Percentiles rank a stretch among this genome's conserved stretches.
phyloP scores from a whole-genome alignment of 2,113 vertebrate genomes.

The Ciconia stormi region DNA sequence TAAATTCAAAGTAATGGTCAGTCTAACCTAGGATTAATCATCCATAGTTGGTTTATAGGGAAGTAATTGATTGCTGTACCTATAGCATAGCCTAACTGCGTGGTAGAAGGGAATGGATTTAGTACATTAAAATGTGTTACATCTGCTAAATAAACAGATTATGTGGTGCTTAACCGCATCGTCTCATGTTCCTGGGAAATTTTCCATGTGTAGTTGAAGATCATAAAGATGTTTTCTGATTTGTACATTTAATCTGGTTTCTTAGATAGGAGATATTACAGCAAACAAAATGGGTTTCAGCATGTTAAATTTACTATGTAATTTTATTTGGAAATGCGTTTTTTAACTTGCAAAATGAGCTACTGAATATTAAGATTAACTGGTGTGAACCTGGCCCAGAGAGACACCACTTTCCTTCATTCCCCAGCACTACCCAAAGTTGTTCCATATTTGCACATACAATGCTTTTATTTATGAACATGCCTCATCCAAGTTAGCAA shows the following conservation, averaged over 20 bases:
- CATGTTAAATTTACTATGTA: not conserved
- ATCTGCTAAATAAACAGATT: not conserved
- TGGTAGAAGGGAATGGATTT: not conserved
- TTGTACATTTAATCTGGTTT: not conserved
- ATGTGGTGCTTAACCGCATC: not conserved
- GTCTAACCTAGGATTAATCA: not conserved
- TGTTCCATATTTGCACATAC: not conserved
- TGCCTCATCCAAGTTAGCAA: not conserved
- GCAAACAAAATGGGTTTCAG: not conserved
- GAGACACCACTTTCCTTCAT: not conserved
- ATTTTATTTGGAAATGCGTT: constrained; percentile 19
- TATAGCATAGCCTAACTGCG: not conserved
- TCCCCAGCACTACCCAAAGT: accelerated
- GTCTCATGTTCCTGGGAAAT: not conserved
- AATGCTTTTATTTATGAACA: not conserved
- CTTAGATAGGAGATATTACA: not conserved
- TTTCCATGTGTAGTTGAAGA: not conserved
- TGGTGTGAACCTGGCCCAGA: not conserved
- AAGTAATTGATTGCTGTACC: not conserved
- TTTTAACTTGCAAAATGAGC: constrained; percentile 20
- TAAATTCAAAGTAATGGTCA: not conserved
- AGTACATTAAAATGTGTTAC: not conserved
- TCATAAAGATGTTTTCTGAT: not conserved
- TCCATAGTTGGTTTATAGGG: not conserved
- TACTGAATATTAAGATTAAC: not conserved